Evolutionary conservation across 2,113 vertebrate species (phyloP), one percentile per base, ranked within the genome.

Genomic region (Gracilinanus agilis): DNA sequence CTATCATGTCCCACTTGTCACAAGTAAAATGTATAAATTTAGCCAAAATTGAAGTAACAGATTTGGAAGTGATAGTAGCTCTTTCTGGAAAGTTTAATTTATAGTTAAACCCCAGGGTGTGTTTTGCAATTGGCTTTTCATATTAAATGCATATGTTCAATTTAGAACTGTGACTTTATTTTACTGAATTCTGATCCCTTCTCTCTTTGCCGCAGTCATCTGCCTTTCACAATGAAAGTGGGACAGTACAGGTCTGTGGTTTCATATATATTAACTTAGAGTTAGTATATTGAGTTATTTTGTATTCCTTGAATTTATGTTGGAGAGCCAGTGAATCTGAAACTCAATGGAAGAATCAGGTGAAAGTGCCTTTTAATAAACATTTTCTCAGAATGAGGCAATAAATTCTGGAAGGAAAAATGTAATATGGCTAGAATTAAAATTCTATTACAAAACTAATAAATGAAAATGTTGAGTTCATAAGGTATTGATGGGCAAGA

Each of bases 331-430:
- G 92, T 92, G 92, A 93, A 40, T 94, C 90, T 96, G 91, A 97
- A 92, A 92, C 23, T 91, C 88, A 89, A 92, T 96, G 90, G 55
- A 94, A 95, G 6, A 21, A 75, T 75, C 34, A 75, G 34, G 34
- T n/a, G 34, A 75, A 75, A 75, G 91, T 92, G 9, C 88, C 27
- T 96, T 56, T 92, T 95, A 40, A 83, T n/a, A 96, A 94, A 94
- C 94, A 96, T 96, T 96, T 92, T 40, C 90, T 93, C 83, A 94
- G n/a, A 93, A n/a, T 97, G 56, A 97, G 93, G 34, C 90, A 96
- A 94, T 94, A 94, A 91, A 53, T 92, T 90, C 16, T 91, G 12
- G 94, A 88, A 7, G 0, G 23, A 83, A 91, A 91, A 92, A 95
- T 67, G 61, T 11, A 93, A 92, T 90, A 92, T 95, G 24, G 55